phyloP scores from a whole-genome alignment of 1,140 invertebrate genomes.

The Pomacea maculata region DNA sequence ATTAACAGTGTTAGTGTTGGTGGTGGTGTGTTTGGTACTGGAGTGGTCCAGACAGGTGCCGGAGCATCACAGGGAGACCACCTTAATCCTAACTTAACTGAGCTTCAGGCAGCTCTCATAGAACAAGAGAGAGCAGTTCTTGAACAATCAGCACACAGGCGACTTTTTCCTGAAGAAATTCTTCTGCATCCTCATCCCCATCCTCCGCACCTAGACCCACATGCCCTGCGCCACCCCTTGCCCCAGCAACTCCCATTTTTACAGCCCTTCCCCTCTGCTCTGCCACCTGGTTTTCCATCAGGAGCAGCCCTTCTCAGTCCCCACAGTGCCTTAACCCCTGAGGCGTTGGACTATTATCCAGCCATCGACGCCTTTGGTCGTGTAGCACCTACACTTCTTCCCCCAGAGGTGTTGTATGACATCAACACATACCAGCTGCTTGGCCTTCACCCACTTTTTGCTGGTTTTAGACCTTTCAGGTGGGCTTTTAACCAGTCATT shows the following conservation, averaged over 20 bases:
- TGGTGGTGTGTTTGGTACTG: background rate
- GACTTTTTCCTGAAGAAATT: conserved; percentile 11
- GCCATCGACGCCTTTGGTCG: conserved; percentile 27
- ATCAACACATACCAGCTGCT: conserved; percentile 33
- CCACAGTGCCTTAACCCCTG: conserved; percentile 25
- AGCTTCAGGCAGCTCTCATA: conserved; percentile 12
- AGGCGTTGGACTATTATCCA: conserved; percentile 25
- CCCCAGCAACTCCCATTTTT: conserved; percentile 11
- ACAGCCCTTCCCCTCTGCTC: conserved; percentile 16
- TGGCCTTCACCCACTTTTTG: conserved; percentile 42
- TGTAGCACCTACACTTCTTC: conserved; percentile 23
- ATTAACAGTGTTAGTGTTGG: no score
- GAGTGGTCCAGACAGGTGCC: conserved; percentile 5
- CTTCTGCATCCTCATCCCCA: conserved; percentile 17
- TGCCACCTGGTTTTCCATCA: conserved; percentile 15
- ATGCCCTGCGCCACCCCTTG: conserved; percentile 14
- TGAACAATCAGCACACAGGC: conserved; percentile 2
- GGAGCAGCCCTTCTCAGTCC: conserved; percentile 10
- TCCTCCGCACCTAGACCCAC: conserved; percentile 3
- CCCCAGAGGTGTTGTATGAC: conserved; percentile 30
- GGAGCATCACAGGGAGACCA: conserved; percentile 14
- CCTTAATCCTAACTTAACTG: conserved; percentile 8
- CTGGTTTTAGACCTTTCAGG: conserved; percentile 45
- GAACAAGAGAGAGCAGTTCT: conserved; percentile 13
- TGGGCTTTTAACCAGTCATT: conserved; percentile 19